These are phyloP conservation scores for Mylabris phalerata DNA, from an alignment of 1,140 invertebrate species.

Conservation along the genomic window DNA sequence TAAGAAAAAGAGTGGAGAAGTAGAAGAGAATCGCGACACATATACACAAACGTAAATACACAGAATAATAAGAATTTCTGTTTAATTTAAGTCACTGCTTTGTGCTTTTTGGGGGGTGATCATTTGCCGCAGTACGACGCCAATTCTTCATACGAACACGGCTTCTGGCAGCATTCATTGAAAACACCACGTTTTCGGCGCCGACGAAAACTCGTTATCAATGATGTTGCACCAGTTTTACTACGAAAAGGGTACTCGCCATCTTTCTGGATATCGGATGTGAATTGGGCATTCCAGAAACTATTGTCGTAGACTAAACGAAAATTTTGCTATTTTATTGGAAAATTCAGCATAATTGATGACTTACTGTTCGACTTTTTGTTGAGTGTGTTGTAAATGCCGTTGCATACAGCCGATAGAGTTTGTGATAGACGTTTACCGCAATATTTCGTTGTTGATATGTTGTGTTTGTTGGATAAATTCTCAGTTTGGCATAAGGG, in stretches of 20 bases:
- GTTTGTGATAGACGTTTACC: slow-evolving; percentile 20
- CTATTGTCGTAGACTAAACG: slow-evolving; percentile 1
- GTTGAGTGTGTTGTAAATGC: slow-evolving; percentile 22
- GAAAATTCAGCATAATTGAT: no score
- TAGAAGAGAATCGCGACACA: no score
- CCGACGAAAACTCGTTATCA: slow-evolving; percentile 27
- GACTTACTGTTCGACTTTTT: slow-evolving; percentile 16
- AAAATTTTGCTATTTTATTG: neutral
- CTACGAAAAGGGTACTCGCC: slow-evolving; percentile 19
- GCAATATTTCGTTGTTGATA: slow-evolving; percentile 21
- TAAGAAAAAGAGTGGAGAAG: no score
- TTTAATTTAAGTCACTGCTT: no score
- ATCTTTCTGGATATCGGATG: slow-evolving; percentile 2
- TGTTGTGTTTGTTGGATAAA: neutral
- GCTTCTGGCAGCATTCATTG: slow-evolving; percentile 42
- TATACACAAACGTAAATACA: no score
- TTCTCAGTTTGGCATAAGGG: neutral
- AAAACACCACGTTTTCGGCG: slow-evolving; percentile 38
- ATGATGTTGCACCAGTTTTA: slow-evolving; percentile 21
- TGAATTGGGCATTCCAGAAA: neutral
- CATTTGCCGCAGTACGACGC: slow-evolving; percentile 12
- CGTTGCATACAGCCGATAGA: slow-evolving; percentile 20
- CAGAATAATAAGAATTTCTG: no score
- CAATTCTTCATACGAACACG: slow-evolving; percentile 40
- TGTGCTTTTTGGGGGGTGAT: no score